Base-by-base conservation (phyloP, 2,888 invertebrate genomes). In the Philhelius pedissequus region DNA sequence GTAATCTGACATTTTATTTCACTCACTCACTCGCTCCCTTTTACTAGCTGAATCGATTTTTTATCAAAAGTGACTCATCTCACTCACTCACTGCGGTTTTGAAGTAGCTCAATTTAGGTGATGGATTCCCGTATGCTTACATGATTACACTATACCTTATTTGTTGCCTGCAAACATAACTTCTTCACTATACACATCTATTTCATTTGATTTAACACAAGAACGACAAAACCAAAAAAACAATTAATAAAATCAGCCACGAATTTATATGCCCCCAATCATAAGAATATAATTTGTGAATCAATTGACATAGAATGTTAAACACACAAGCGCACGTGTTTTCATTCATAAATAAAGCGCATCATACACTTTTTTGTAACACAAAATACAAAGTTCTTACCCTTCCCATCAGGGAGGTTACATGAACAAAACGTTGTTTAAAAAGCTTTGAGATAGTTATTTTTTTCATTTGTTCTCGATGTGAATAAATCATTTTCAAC, bases 261-360 rank as follows among this genome's bases (percentile, higher is more conserved):
- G 48, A 66, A 25, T 27, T 30, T 45, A 62, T 62, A 45, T 30
- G 18, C 50, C 8, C 68, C 32, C 9, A 68, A 78, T 64, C 45
- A 68, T 68, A 48, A 20, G 45, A 38, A 50, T 62, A 70, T n/a
- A 45, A 74, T 83, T 73, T 78, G 74, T 54, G 68, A 54, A 54
- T 78, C 68, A 52, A 58, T 52, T 73, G 77, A 77, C 77, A 71
- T 69, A 38, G 35, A 60, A 69, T 43, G 30, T 45, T 40, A 25
- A 54, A 43, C 20, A 30, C 45, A 25, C 58, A 25, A 70, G 32
- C 60, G 60, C 66, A 75, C 84, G 79, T 82, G 50, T 68, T 66
- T 60, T 75, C 75, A 75, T 79, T 84, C 84, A 84, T 84, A 84
- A 84, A 84, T 79, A 45, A 18, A 70, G 45, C 79, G 52, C 75